These are phyloP conservation scores for Nixonia krombeini DNA, from an alignment of 1,140 invertebrate genomes.

Conservation along the genomic window DNA sequence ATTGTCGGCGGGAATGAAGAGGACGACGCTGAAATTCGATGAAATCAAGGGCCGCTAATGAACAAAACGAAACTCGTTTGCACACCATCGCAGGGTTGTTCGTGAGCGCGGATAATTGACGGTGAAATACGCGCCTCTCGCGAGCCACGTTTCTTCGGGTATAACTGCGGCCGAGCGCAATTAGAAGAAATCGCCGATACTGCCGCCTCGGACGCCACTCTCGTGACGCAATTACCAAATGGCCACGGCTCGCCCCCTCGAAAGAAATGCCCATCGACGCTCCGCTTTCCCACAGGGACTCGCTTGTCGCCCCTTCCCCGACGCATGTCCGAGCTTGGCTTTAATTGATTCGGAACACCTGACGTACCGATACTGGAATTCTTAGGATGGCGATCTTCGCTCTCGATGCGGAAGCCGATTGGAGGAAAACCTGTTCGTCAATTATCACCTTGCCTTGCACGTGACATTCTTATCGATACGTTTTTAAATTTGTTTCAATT, in stretches of 20 bases:
- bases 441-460: no score
- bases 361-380: no score
- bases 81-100: constrained; percentile 43
- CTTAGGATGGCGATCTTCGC: no score
- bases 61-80: constrained; percentile 53
- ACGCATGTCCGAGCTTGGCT: no score
- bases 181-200: constrained; percentile 46
- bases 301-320: no score
- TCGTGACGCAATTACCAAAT: constrained; percentile 46
- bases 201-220: constrained; percentile 18
- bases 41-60: constrained; percentile 56
- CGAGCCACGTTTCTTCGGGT: constrained; percentile 39
- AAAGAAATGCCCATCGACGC: constrained; percentile 19
- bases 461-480: no score
- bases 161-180: constrained; percentile 38
- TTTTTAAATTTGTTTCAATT: no score
- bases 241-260: constrained; percentile 6
- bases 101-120: constrained; percentile 55
- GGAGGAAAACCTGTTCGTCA: no score
- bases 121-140: constrained; percentile 47
- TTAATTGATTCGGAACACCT: no score
- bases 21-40: no score
- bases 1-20: no score
- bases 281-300: constrained; percentile 30
- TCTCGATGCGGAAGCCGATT: no score